Evolutionary conservation across 2,888 invertebrate species (phyloP), one percentile per base, ranked within the genome.

Genomic region (Limnephilus lunatus): DNA sequence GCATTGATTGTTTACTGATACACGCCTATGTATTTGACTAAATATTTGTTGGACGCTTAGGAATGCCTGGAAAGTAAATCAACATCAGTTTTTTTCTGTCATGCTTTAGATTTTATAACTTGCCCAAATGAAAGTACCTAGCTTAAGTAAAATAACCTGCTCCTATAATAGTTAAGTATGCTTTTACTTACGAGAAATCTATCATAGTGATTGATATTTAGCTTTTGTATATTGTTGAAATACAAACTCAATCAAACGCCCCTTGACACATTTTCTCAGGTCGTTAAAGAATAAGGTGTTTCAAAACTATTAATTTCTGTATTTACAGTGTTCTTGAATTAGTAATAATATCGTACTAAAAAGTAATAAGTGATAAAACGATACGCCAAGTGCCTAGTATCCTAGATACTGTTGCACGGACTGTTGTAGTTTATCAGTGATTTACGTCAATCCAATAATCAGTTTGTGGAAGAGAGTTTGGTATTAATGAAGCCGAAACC

Each of bases 401-500:
- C 53, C 68, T 14, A 31, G 87, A 48, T 31, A 87, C 68, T 25
- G 83, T 83, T 53, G 53, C 53, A 31, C 48, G 32, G 25, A 80
- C 39, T 80, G 39, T n/a, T 14, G 35, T 19, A 53, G 68, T 68
- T 68, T 68, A 68, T 68, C 31, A 83, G 83, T 83, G 35, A 25
- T 31, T 83, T 31, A 15, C 83, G 31, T 83, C 83, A 83, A 25
- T 25, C 48, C n/a, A 48, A 48, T 68, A 44, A 48, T 53, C 87
- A 87, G 87, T 53, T 53, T 68, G 91, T 92, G 93, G 90, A 94
- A 94, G 94, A 93, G 35, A 15, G 2, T 32, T 68, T 68, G 82
- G 82, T 83, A 31, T 35, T 31, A 39, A 83, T 94, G 93, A 94
- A 95, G 94, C 94, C 94, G n/a, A 94, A 94, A 88, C 90, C 94